Evolutionary conservation across 2,888 invertebrate genomes (phyloP), one percentile per base, ranked within the genome.

Genomic region (Hypomecis punctinalis): DNA sequence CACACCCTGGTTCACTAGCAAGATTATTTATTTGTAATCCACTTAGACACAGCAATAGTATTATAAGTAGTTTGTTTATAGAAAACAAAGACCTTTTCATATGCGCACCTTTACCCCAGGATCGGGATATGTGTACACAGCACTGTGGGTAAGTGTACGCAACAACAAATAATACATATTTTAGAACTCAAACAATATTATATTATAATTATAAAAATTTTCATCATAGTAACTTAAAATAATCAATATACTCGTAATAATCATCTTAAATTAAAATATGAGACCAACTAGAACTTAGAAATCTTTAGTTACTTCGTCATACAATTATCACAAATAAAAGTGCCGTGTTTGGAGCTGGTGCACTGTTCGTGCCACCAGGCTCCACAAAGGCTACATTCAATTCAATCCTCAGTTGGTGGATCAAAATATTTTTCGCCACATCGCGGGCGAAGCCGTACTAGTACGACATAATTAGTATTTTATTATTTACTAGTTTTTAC

Each of bases 331-430:
- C 37, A 51, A 39, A 51, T 55, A 37, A 64, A 59, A 60, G 47
- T 55, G 48, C 59, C 64, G 36, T 48, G 54, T 47, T 59, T 36
- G 35, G 7, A 49, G 49, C 49, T 49, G 43, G 62, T 64, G 55
- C 64, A 67, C 47, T 64, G 55, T 59, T 67, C 64, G 55, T 64
- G 49, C 49, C 49, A 66, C 61, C 66, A 66, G 42, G 49, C 37
- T 46, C 49, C 40, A 60, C 63, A 69, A 48, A 61, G n/a, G 59
- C 49, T 56, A 60, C 67, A 67, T 66, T 63, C 35, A 47, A 66
- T 66, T 66, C 67, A 70, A 47, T 67, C 65, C 58, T 69, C 65
- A 49, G 40, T 61, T 37, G 67, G 63, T 58, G 63, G 67, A 57
- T 64, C 52, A 49, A 23, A 8, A 61, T 67, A 69, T 23, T 62